phyloP scores from a whole-genome alignment of 2,113 vertebrate genomes.

The Pelecanoides urinatrix region DNA sequence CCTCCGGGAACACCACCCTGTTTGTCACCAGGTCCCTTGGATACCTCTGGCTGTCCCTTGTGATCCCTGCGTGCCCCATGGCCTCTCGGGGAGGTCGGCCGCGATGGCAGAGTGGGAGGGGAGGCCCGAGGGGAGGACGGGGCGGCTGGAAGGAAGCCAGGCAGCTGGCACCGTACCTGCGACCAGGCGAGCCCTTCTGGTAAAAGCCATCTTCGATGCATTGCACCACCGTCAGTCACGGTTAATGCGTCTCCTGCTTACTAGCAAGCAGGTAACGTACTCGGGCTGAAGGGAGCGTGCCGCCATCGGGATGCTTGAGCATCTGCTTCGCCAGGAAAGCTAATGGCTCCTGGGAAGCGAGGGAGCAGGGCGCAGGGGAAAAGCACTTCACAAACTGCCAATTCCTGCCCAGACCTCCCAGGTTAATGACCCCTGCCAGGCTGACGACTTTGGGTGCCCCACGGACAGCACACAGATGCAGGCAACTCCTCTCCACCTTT shows the following conservation, averaged over 20 bases:
- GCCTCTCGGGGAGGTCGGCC: fast-evolving
- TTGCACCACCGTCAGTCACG: not conserved
- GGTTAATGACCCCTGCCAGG: not conserved
- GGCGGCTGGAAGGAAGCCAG: not conserved
- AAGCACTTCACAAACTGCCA: not conserved
- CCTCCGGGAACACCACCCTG: not conserved
- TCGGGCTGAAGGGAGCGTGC: not conserved
- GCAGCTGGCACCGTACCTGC: not conserved
- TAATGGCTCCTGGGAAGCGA: not conserved
- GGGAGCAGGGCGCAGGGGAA: not conserved
- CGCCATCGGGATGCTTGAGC: not conserved
- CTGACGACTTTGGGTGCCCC: not conserved
- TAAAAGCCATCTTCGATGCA: not conserved
- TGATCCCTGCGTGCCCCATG: not conserved
- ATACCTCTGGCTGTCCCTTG: not conserved
- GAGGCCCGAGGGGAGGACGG: not conserved
- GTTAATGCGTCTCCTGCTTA: slow-evolving; percentile 24
- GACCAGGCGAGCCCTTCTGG: not conserved
- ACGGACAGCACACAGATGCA: not conserved
- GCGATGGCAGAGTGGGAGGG: not conserved
- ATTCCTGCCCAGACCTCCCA: not conserved
- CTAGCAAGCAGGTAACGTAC: not conserved
- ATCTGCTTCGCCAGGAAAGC: slow-evolving; percentile 17
- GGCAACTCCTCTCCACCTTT: not conserved
- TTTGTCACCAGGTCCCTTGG: not conserved